phyloP scores from a whole-genome alignment of 2,113 vertebrate genomes.

The Panthera uncia region DNA sequence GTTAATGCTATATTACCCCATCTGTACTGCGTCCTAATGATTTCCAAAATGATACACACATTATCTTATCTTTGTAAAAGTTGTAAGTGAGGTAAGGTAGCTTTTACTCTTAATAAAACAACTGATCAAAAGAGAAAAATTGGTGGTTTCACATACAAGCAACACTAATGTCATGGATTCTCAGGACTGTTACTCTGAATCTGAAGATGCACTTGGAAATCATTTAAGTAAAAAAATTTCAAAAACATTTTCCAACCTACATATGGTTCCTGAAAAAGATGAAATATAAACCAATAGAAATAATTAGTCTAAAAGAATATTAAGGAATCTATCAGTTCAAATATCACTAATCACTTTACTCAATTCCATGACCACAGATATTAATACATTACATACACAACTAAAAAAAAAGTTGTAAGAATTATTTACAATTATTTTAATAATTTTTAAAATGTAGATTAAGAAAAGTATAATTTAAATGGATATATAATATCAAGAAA shows the following conservation, averaged over 20 bases:
- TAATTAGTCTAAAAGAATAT: neutral
- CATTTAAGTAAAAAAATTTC: neutral
- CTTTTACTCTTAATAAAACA: neutral
- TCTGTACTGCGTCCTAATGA: neutral
- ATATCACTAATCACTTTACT: neutral
- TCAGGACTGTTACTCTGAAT: neutral
- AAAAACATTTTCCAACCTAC: slow-evolving; percentile 36
- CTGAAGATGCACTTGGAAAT: neutral
- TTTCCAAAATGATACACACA: slow-evolving; percentile 6
- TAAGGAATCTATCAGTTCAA: neutral
- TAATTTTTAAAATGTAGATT: slow-evolving; percentile 23
- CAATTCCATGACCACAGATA: neutral
- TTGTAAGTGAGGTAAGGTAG: neutral
- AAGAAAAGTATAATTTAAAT: slow-evolving; percentile 8
- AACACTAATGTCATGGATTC: neutral
- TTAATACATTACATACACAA: neutral
- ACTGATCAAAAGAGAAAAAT: neutral
- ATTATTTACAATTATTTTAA: neutral
- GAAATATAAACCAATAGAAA: neutral
- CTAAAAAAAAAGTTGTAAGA: neutral
- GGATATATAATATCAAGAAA: neutral
- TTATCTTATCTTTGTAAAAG: slow-evolving; percentile 26
- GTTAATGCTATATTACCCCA: neutral
- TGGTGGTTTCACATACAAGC: neutral
- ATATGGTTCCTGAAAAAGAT: neutral